Evolutionary conservation across 2,113 vertebrate species (phyloP).

Genomic region (Riparia riparia): DNA sequence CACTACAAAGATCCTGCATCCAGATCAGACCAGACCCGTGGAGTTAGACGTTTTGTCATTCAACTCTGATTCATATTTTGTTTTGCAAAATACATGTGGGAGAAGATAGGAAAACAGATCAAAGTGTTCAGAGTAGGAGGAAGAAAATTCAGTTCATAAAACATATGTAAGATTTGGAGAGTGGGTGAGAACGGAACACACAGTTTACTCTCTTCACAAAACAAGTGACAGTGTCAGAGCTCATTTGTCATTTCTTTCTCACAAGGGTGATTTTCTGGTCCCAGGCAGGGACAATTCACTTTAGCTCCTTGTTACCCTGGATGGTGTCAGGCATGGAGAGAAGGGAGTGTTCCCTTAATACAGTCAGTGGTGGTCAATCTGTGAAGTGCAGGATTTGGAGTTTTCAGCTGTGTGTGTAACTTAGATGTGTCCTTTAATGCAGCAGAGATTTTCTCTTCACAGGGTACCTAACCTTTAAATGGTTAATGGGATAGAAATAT

Average conservation of each 20-base stretch:
- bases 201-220: not conserved
- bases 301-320: not conserved
- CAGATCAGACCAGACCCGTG: not conserved
- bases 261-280: not conserved
- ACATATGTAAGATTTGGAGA: slow-evolving; percentile 12
- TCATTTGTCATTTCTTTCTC: not conserved
- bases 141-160: not conserved
- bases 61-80: not conserved
- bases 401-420: not conserved
- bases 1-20: not conserved
- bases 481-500: not conserved
- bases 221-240: not conserved
- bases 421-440: not conserved
- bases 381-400: not conserved
- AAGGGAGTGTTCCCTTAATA: not conserved
- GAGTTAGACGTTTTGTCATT: not conserved
- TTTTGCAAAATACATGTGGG: not conserved
- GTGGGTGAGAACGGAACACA: not conserved
- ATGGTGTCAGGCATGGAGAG: not conserved
- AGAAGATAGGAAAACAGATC: slow-evolving; percentile 19
- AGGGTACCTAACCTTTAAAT: not conserved
- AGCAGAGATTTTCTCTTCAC: not conserved
- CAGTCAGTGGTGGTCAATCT: not conserved
- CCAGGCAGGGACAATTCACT: not conserved
- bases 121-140: slow-evolving; percentile 43